A percentile compares a stretch with the other conserved stretches of the same genome.
Conservation (phyloP, 1,140 invertebrate species). For the Pectinophora gossypiella region DNA sequence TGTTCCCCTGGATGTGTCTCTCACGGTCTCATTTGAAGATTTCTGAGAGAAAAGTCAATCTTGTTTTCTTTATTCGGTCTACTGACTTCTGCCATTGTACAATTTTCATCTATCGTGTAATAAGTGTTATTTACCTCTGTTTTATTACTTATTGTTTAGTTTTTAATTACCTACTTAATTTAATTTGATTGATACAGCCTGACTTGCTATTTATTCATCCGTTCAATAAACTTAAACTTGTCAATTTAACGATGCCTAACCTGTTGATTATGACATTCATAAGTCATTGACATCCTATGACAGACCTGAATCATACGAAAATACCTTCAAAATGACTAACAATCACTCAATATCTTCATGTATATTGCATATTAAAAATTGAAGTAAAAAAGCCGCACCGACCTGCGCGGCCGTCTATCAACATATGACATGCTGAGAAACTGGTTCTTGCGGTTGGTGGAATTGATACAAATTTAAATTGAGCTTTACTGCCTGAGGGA, state of each 20-base stretch:
- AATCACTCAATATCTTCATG: slow-evolving; percentile 69
- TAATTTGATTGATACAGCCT: too few relatives aligned
- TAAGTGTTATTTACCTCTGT: too few relatives aligned
- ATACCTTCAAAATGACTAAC: slow-evolving; percentile 39
- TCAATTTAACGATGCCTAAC: too few relatives aligned
- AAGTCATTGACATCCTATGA: neutral
- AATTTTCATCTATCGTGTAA: too few relatives aligned
- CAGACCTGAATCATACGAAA: slow-evolving; percentile 1
- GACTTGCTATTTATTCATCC: too few relatives aligned
- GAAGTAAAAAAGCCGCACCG: slow-evolving; percentile 50
- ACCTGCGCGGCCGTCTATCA: slow-evolving; percentile 60
- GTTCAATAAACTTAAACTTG: too few relatives aligned
- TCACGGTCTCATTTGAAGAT: neutral
- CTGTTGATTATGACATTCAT: neutral
- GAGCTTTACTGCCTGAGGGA: neutral
- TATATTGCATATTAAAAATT: slow-evolving; percentile 48
- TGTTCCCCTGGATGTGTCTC: neutral
- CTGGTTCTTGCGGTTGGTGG: slow-evolving; percentile 3
- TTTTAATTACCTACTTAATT: too few relatives aligned
- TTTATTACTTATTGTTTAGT: too few relatives aligned
- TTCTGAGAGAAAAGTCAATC: too few relatives aligned
- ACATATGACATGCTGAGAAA: slow-evolving; percentile 52
- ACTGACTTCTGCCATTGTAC: too few relatives aligned
- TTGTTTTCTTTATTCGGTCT: too few relatives aligned
- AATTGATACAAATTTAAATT: neutral